A percentile compares a stretch with the other conserved stretches of the same genome.
Conservation (phyloP, 2,797 vertebrate genomes). For the Dicrostonyx torquatus region DNA sequence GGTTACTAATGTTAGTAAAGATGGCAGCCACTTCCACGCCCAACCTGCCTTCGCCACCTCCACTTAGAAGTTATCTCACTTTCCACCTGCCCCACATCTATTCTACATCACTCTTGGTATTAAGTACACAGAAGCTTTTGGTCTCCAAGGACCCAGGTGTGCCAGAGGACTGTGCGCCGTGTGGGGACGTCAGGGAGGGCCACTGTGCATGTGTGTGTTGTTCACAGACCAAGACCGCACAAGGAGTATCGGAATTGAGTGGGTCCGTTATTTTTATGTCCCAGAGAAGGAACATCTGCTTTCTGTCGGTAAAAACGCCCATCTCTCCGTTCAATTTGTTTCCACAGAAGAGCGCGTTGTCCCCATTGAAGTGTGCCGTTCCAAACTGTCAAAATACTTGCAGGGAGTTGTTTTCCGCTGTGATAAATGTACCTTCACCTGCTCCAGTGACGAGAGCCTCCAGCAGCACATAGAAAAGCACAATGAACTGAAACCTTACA, state of each 20-base stretch:
- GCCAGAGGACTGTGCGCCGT: not conserved
- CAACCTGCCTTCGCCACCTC: not conserved
- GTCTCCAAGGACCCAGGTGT: not conserved
- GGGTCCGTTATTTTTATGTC: not conserved
- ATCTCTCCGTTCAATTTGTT: constrained; percentile 74
- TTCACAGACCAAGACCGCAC: not conserved
- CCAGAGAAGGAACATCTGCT: constrained; percentile 18
- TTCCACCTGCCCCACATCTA: not conserved
- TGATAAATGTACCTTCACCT: constrained; percentile 99
- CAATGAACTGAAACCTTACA: constrained; percentile 96
- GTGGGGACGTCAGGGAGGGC: not conserved
- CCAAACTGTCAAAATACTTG: constrained; percentile 97
- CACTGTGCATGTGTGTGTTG: not conserved
- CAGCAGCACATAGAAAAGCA: constrained; percentile 98
- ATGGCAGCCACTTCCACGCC: not conserved
- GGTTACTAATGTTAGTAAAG: not conserved
- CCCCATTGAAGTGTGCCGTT: constrained; percentile 97
- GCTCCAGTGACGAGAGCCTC: constrained; percentile 96
- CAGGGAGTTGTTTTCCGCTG: constrained; percentile 97
- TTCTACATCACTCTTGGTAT: not conserved
- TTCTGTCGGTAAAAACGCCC: constrained; percentile 60
- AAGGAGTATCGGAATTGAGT: not conserved
- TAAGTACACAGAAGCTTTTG: not conserved
- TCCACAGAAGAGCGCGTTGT: constrained; percentile 96
- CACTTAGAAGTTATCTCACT: not conserved